Evolutionary conservation across 2,113 vertebrate species (phyloP).

Genomic region (human (Homo sapiens)): GRCh38 chr2:239402501-239403000

Average conservation of each 20-base stretch:
- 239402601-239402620: not conserved
- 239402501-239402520: accelerated
- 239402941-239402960: not conserved
- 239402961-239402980: not conserved
- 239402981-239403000: accelerated
- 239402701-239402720: not conserved
- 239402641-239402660: not conserved
- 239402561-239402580: not conserved
- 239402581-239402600: not conserved
- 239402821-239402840: accelerated
- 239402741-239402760: not conserved
- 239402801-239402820: not conserved
- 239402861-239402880: accelerated
- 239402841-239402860: not conserved
- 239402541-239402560: not conserved
- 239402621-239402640: not conserved
- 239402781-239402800: too few relatives aligned
- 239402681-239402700: not conserved
- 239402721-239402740: not conserved
- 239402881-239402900: not conserved
- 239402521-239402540: accelerated
- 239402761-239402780: not conserved
- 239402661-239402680: not conserved
- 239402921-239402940: not conserved
- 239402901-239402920: not conserved